A percentile compares a stretch with the other conserved stretches of the same genome.
These are phyloP conservation scores for Pristionchus exspectatus DNA, from an alignment of 2,888 invertebrate genomes.

Conservation along the genomic window DNA sequence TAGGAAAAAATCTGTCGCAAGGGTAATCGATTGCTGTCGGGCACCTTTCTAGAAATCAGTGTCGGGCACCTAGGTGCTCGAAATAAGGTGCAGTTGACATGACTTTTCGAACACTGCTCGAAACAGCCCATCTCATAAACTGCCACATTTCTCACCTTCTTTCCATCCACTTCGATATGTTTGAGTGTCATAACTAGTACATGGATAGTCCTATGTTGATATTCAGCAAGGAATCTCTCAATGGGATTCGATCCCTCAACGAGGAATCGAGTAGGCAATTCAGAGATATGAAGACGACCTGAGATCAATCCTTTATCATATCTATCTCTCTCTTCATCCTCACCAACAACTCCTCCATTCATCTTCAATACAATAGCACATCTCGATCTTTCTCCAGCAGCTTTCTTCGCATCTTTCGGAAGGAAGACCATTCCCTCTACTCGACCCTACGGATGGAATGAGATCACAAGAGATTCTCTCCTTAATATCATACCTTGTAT, in stretches of 20 bases:
- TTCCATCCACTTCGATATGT: slow-evolving; percentile 27
- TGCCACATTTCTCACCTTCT: slow-evolving; percentile 54
- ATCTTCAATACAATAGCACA: not conserved
- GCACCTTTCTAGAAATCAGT: too few relatives aligned
- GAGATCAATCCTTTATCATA: not conserved
- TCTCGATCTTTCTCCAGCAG: slow-evolving; percentile 28
- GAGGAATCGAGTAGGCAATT: slow-evolving; percentile 59
- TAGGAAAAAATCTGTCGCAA: too few relatives aligned
- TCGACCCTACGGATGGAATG: not conserved
- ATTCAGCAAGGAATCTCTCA: slow-evolving; percentile 58
- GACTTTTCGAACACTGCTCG: too few relatives aligned
- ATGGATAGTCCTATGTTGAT: slow-evolving; percentile 57
- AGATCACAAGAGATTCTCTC: not conserved
- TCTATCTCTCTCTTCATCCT: not conserved
- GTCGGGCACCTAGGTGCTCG: too few relatives aligned
- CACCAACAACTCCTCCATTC: slow-evolving; percentile 38
- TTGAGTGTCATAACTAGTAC: slow-evolving; percentile 61
- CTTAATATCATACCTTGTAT: slow-evolving; percentile 46
- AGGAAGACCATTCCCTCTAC: slow-evolving; percentile 15
- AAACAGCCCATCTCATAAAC: not conserved
- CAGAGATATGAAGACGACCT: slow-evolving; percentile 66
- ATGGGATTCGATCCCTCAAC: slow-evolving; percentile 55
- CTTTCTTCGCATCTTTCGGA: not conserved
- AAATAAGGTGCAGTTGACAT: too few relatives aligned
- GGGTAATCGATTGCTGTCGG: too few relatives aligned